Evolutionary conservation across 2,888 invertebrate genomes (phyloP), one percentile per base, ranked within the genome.

Genomic region (Pyralis farinalis): DNA sequence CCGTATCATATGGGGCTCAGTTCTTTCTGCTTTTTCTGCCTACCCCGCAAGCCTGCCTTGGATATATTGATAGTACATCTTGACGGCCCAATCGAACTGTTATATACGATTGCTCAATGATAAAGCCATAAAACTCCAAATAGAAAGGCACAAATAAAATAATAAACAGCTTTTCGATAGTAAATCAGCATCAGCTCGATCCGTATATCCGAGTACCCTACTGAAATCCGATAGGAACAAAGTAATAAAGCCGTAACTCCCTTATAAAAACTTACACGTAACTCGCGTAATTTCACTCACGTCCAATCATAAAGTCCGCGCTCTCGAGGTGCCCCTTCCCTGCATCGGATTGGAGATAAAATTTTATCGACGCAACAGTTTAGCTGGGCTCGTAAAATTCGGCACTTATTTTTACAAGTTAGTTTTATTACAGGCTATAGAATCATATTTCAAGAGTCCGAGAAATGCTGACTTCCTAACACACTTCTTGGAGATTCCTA

Each of bases 291-390:
- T 79, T 81, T 81, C 69, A 71, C 72, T 80, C 79, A 79, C 79
- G 78, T 76, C 61, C 51, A 49, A 49, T 61, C 57, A 65, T 80
- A 82, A 79, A 70, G 71, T 57, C 58, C 39, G 25, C 41, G 33
- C n/a, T n/a, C 45, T 35, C 12, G 34, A 47, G 58, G 59, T 44
- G 48, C 53, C 42, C 46, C 57, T 58, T 64, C 52, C 61, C 53
- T 49, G 53, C 61, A 55, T 63, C 57, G 67, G 71, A 72, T 73
- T 71, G 71, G 64, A 69, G 74, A 79, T 76, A 80, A 78, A 75
- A 72, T 72, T 79, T 76, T 79, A 82, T 80, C 66, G 73, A 65
- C 72, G 70, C 71, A 71, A 77, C 76, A 79, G 72, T 79, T 82
- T 78, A 79, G 71, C 67, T 57, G 42, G 46, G 45, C 42, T 65